Evolutionary conservation across 2,888 invertebrate species (phyloP).

Genomic region (Molorchus minor): DNA sequence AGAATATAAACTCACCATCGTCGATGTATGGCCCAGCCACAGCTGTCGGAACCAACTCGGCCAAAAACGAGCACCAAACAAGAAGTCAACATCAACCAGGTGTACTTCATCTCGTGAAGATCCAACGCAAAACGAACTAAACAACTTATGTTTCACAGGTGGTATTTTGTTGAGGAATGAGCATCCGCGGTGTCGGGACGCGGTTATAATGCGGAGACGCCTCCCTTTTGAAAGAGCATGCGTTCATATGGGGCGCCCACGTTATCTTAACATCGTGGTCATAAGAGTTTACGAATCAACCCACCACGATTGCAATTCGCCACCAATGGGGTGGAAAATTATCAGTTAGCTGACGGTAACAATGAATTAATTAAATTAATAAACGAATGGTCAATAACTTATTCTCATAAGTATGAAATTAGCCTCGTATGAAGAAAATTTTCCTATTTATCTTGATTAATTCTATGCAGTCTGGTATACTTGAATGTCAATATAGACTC

Average conservation of each 20-base stretch:
- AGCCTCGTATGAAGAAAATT: too few relatives aligned
- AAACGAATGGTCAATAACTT: too few relatives aligned
- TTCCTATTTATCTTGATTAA: too few relatives aligned
- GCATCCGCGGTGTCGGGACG: constrained; percentile 52
- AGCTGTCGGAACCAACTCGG: constrained; percentile 52
- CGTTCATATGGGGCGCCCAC: constrained; percentile 49
- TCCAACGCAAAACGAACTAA: constrained; percentile 29
- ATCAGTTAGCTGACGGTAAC: constrained; percentile 8
- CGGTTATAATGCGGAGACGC: constrained; percentile 55
- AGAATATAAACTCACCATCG: constrained; percentile 59
- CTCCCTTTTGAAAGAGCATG: constrained; percentile 48
- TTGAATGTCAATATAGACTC: too few relatives aligned
- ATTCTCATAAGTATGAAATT: too few relatives aligned
- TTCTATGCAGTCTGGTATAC: too few relatives aligned
- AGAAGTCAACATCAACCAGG: constrained; percentile 57
- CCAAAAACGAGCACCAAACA: constrained; percentile 56
- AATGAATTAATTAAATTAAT: constrained; percentile 7
- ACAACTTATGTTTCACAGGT: constrained; percentile 45
- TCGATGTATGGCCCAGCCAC: constrained; percentile 57
- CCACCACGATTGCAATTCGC: constrained; percentile 22
- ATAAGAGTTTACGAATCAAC: constrained; percentile 21
- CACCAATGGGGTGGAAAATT: too few relatives aligned
- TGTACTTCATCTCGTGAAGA: constrained; percentile 56
- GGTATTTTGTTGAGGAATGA: constrained; percentile 52
- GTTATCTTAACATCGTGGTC: constrained; percentile 26